phyloP scores from a whole-genome alignment of 2,113 vertebrate genomes.

The Thalassarche chlororhynchos region DNA sequence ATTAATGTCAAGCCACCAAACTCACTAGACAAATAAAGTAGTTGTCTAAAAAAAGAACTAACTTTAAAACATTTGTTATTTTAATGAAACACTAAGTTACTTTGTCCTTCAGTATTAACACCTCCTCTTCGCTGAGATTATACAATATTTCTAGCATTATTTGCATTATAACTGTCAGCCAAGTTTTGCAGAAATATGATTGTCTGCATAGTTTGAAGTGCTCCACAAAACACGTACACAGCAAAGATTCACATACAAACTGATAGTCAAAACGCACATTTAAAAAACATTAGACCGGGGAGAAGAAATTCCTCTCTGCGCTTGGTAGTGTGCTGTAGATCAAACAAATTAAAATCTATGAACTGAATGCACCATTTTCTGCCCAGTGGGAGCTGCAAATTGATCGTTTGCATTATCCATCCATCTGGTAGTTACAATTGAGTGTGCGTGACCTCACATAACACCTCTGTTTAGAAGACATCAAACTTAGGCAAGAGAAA shows the following conservation, averaged over 20 bases:
- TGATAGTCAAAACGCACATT: accelerated
- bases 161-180: background rate
- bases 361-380: background rate
- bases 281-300: accelerated
- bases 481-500: background rate
- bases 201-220: background rate
- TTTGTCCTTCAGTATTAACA: background rate
- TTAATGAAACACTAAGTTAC: background rate
- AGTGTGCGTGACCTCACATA: background rate
- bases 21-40: background rate
- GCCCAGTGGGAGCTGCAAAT: slow-evolving; percentile 14
- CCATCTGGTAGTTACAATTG: background rate
- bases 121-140: background rate
- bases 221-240: accelerated
- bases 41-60: background rate
- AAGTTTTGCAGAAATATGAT: background rate
- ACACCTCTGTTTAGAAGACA: background rate
- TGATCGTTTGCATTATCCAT: background rate
- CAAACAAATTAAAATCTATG: background rate
- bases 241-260: background rate
- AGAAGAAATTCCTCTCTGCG: background rate
- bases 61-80: background rate
- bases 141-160: background rate
- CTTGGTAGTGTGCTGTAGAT: background rate
- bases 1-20: background rate